Conservation (phyloP, 2,797 vertebrate species). For the Sebastes matsubarae region DNA sequence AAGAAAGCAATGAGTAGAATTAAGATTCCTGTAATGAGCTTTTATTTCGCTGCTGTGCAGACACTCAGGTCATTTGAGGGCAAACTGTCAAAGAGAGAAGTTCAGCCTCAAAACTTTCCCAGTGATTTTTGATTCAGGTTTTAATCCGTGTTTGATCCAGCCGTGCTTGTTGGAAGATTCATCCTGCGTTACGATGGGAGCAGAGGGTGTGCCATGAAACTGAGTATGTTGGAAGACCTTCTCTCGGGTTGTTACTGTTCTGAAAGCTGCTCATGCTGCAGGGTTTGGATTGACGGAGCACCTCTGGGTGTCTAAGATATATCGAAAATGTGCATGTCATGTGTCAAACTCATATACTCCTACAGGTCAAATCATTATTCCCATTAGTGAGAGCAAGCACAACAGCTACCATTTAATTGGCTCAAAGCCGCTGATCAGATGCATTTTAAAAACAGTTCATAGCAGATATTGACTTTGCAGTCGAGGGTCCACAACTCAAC, state of each 20-base stretch:
- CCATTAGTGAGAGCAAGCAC: not conserved
- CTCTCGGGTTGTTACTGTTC: not conserved
- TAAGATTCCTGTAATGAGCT: constrained; percentile 34
- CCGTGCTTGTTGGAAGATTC: constrained; percentile 32
- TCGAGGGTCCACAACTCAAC: not conserved
- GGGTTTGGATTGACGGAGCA: constrained; percentile 15
- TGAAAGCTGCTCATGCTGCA: constrained; percentile 6
- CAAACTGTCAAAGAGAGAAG: constrained; percentile 21
- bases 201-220: constrained; percentile 8
- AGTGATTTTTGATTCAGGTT: constrained; percentile 27
- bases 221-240: constrained; percentile 17
- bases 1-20: constrained; percentile 21
- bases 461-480: not conserved
- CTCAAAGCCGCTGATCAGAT: not conserved
- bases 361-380: constrained; percentile 13
- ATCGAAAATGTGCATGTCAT: constrained; percentile 3
- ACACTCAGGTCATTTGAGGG: not conserved
- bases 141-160: constrained; percentile 48
- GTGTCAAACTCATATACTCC: constrained; percentile 28
- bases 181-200: constrained; percentile 20
- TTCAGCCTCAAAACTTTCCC: constrained; percentile 9
- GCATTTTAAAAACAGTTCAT: not conserved
- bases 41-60: not conserved
- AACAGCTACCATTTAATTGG: constrained; percentile 10
- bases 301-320: constrained; percentile 10